These are phyloP conservation scores for Anguilla megastoma DNA, from an alignment of 2,797 vertebrate genomes.

Conservation along the genomic window DNA sequence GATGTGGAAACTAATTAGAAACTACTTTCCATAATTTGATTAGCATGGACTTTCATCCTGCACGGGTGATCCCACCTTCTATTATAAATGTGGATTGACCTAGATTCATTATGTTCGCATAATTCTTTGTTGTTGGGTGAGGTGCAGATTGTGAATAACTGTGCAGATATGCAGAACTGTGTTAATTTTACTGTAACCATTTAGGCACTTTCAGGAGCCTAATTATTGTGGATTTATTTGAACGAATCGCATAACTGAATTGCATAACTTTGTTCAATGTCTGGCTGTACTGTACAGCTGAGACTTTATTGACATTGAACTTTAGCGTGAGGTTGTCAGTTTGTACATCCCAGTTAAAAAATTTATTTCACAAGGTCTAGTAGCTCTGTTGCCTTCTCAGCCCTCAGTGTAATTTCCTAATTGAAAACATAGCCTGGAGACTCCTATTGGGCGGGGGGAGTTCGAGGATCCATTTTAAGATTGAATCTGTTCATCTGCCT, in stretches of 20 bases:
- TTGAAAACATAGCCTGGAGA: constrained; percentile 39
- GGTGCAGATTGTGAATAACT: constrained; percentile 23
- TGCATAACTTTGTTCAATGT: neutral
- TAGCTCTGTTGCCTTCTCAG: constrained; percentile 18
- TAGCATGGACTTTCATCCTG: constrained; percentile 66
- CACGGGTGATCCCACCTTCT: constrained; percentile 36
- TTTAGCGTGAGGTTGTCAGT: constrained; percentile 17
- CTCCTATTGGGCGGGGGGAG: constrained; percentile 1
- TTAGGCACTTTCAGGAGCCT: neutral
- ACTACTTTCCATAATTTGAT: constrained; percentile 60
- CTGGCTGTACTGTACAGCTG: constrained; percentile 34
- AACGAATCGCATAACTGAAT: neutral
- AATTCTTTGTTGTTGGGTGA: constrained; percentile 38
- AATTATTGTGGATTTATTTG: neutral
- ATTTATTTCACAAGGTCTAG: constrained; percentile 7
- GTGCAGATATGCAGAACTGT: neutral
- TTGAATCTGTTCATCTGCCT: constrained; percentile 39
- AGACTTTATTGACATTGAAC: constrained; percentile 47
- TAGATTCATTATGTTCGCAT: constrained; percentile 46
- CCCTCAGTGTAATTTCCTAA: constrained; percentile 45
- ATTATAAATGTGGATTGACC: constrained; percentile 46
- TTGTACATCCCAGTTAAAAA: constrained; percentile 9
- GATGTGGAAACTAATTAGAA: constrained; percentile 64
- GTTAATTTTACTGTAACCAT: neutral
- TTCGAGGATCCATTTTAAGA: constrained; percentile 51